These are phyloP conservation scores for Phania funesta DNA, from an alignment of 2,888 invertebrate genomes.

Conservation along the genomic window DNA sequence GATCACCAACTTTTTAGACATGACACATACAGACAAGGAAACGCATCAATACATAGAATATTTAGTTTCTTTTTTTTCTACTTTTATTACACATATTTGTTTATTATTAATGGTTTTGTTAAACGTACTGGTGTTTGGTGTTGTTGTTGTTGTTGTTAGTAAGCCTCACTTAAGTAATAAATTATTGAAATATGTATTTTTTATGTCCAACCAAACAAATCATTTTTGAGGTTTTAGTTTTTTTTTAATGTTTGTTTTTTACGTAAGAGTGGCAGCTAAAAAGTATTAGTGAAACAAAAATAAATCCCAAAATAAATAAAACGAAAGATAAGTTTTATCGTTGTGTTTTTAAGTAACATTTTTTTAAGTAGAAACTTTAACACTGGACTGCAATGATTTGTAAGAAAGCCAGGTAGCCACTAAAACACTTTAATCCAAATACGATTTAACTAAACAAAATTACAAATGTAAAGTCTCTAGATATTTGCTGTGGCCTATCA, in stretches of 20 bases:
- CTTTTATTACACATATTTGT: constrained; percentile 15
- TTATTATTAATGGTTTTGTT: constrained; percentile 48
- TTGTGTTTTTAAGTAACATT: constrained; percentile 2
- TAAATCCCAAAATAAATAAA: constrained; percentile 38
- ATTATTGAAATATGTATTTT: constrained; percentile 60
- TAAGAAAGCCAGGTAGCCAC: not conserved
- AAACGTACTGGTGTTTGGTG: constrained; percentile 21
- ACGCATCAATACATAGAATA: constrained; percentile 34
- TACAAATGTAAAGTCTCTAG: not conserved
- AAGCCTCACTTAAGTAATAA: constrained; percentile 63
- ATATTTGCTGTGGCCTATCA: no score
- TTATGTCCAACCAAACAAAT: constrained; percentile 48
- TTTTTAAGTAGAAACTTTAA: constrained; percentile 1
- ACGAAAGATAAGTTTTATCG: constrained; percentile 53
- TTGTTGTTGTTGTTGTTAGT: constrained; percentile 27
- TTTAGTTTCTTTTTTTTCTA: not conserved
- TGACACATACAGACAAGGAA: constrained; percentile 59
- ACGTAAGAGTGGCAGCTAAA: constrained; percentile 63
- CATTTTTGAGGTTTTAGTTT: constrained; percentile 37
- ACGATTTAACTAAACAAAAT: not conserved
- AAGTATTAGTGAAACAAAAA: constrained; percentile 29
- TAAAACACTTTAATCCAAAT: not conserved
- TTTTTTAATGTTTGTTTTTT: constrained; percentile 33
- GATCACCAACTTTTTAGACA: constrained; percentile 59
- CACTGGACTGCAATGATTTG: not conserved